These are phyloP conservation scores for Celastrina argiolus DNA, from an alignment of 2,888 invertebrate species.

Conservation along the genomic window DNA sequence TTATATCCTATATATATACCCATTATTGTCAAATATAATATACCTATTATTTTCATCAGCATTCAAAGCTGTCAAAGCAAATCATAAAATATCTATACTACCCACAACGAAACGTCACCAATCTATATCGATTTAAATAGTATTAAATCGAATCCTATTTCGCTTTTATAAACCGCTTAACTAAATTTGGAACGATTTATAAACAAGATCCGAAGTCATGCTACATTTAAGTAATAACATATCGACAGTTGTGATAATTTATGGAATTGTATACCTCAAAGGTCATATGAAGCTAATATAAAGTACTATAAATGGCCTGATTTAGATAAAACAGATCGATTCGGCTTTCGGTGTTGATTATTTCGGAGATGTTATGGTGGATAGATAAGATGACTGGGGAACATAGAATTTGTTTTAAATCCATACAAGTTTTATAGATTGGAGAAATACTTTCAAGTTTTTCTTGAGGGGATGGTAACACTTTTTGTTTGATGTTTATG, in stretches of 20 bases:
- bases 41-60: background rate
- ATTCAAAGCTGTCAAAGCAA: background rate
- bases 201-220: slow-evolving; percentile 34
- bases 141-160: slow-evolving; percentile 33
- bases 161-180: slow-evolving; percentile 33
- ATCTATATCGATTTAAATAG: slow-evolving; percentile 31
- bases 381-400: background rate
- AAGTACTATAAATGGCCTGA: slow-evolving; percentile 48
- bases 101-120: slow-evolving; percentile 24
- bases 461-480: background rate
- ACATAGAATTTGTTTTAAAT: slow-evolving; percentile 9
- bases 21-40: too few species aligned
- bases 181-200: slow-evolving; percentile 36
- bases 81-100: slow-evolving; percentile 22
- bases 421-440: background rate
- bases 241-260: slow-evolving; percentile 33
- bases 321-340: slow-evolving; percentile 45
- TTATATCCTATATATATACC: too few species aligned
- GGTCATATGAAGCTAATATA: slow-evolving; percentile 45
- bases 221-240: slow-evolving; percentile 34
- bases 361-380: background rate
- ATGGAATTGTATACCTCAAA: slow-evolving; percentile 31
- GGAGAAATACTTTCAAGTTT: background rate
- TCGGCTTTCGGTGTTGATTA: slow-evolving; percentile 7
- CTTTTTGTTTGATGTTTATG: background rate